These are phyloP conservation scores for Odontothrips loti DNA, from an alignment of 2,888 invertebrate genomes.

Conservation along the genomic window DNA sequence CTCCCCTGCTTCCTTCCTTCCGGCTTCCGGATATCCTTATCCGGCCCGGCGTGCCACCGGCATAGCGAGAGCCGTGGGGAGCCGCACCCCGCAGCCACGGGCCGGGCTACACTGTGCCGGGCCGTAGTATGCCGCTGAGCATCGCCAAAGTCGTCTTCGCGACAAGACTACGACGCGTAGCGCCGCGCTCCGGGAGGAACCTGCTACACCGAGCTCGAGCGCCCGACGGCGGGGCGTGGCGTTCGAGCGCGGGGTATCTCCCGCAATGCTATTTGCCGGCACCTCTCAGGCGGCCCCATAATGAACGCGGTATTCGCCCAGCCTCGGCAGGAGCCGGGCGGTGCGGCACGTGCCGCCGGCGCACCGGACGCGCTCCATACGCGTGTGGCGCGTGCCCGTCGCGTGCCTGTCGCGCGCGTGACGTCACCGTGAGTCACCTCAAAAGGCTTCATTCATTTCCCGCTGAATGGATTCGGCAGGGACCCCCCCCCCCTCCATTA, in stretches of 20 bases:
- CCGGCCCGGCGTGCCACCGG: not conserved
- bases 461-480: too few relatives aligned
- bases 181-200: too few relatives aligned
- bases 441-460: slow-evolving; percentile 18
- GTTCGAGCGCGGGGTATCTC: too few relatives aligned
- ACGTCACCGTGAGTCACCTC: slow-evolving; percentile 7
- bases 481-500: not conserved
- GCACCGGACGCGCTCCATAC: slow-evolving; percentile 2
- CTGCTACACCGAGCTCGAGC: too few relatives aligned
- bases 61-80: not conserved
- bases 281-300: too few relatives aligned
- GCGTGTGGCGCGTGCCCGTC: not conserved
- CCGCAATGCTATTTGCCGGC: too few relatives aligned
- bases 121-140: not conserved
- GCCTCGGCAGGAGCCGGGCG: too few relatives aligned
- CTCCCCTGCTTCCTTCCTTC: not conserved
- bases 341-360: too few relatives aligned
- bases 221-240: too few relatives aligned
- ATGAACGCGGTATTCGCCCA: too few relatives aligned
- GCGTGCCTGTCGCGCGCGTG: not conserved
- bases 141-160: too few relatives aligned
- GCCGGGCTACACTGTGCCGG: not conserved
- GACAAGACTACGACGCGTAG: too few relatives aligned
- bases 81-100: not conserved
- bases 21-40: not conserved